Percentiles rank a stretch among this genome's conserved stretches.
These are phyloP conservation scores for Amphipoea oculea DNA, from an alignment of 2,888 invertebrate genomes.

Conservation along the genomic window DNA sequence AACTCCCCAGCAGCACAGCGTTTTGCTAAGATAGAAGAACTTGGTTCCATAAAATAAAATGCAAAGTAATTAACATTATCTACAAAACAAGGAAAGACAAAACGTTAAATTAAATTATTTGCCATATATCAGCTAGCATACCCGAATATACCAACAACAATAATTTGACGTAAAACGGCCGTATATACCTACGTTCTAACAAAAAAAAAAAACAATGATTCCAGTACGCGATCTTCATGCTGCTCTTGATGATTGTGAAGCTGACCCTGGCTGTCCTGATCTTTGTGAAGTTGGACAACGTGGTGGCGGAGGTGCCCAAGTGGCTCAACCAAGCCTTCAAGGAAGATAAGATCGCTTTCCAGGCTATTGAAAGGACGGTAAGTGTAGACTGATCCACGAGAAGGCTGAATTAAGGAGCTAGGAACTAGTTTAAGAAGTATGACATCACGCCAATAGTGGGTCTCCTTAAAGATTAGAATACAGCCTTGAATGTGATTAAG, in stretches of 20 bases:
- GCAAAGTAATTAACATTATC: neutral
- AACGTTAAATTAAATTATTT: neutral
- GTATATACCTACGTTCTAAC: neutral
- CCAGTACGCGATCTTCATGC: conserved; percentile 93
- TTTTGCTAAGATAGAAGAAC: neutral
- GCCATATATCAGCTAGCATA: neutral
- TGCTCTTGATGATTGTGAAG: conserved; percentile 93
- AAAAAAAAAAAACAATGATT: conserved; percentile 66
- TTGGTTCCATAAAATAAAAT: neutral
- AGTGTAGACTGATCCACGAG: conserved; percentile 45
- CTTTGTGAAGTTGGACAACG: conserved; percentile 91
- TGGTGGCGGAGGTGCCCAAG: conserved; percentile 85
- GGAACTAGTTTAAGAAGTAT: neutral
- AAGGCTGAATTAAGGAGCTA: neutral
- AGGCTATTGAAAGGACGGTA: conserved; percentile 91
- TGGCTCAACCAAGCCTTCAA: conserved; percentile 87
- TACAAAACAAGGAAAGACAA: neutral
- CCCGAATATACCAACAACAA: neutral
- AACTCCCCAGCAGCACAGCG: neutral
- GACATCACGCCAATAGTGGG: neutral
- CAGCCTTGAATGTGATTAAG: neutral
- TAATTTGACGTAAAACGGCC: neutral
- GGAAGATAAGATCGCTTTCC: conserved; percentile 84
- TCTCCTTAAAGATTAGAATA: neutral
- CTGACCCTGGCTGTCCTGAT: conserved; percentile 92